These are phyloP conservation scores for Holothuria scabra DNA, from an alignment of 53 echinoderm and acorn worm genomes.

Conservation along the genomic window DNA sequence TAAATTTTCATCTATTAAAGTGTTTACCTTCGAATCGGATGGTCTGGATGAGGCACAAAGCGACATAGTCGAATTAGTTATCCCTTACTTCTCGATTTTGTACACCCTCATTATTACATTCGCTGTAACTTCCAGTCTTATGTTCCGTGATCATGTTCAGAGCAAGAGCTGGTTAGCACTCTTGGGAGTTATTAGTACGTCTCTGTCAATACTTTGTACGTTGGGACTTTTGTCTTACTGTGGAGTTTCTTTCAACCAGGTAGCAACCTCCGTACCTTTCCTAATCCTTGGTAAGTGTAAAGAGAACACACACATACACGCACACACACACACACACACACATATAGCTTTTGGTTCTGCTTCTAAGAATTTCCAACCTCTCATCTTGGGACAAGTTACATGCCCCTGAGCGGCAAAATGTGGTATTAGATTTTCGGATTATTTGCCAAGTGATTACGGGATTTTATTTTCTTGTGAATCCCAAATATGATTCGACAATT, in stretches of 20 bases:
- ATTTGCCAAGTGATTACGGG: too few relatives aligned
- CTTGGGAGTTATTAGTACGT: slow-evolving; percentile 62
- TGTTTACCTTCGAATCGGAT: background rate
- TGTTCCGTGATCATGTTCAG: slow-evolving; percentile 64
- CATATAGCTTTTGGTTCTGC: too few relatives aligned
- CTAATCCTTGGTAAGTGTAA: slow-evolving; percentile 66
- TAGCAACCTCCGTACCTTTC: slow-evolving; percentile 65
- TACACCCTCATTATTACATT: slow-evolving; percentile 54
- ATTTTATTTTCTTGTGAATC: too few relatives aligned
- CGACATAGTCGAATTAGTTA: background rate
- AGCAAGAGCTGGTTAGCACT: too few relatives aligned
- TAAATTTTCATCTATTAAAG: background rate
- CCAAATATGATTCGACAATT: too few relatives aligned
- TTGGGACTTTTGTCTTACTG: slow-evolving; percentile 59
- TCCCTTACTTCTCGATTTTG: slow-evolving; percentile 55
- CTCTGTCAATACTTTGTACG: slow-evolving; percentile 60
- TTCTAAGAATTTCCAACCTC: too few relatives aligned
- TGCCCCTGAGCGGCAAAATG: too few relatives aligned
- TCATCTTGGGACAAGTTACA: too few relatives aligned
- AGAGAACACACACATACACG: background rate
- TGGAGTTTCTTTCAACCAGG: slow-evolving; percentile 53
- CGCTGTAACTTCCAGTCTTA: slow-evolving; percentile 63
- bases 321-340: too few relatives aligned
- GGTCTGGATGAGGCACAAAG: slow-evolving; percentile 14
- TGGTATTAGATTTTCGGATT: too few relatives aligned